Base-by-base conservation (phyloP, 2,888 invertebrate species). In the Noctua comes region DNA sequence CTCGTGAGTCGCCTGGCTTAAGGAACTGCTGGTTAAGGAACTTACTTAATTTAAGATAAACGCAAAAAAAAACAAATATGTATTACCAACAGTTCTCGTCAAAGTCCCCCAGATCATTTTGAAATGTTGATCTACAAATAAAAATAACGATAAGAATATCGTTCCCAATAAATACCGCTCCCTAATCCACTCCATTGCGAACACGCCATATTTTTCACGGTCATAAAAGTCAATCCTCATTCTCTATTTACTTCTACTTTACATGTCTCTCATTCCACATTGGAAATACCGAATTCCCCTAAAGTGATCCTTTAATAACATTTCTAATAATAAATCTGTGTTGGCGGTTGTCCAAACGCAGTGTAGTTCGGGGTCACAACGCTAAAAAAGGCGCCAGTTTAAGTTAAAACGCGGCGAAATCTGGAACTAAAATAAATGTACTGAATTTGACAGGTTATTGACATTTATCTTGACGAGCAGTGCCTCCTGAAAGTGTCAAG, bases 281-380 rank as follows among this genome's bases (percentile, higher is more conserved):
- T 86, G 40, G 36, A 76, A 79, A 84, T 73, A 77, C 74, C 65
- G 72, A 80, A 88, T 80, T 83, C 87, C 83, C 85, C 82, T 68
- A 77, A 86, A 86, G 73, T 43, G 78, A 86, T 88, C 88, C 89
- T 87, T 84, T 86, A 81, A 87, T 87, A 84, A 79, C 76, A 69
- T 71, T 62, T 81, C 86, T 89, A 89, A 75, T 80, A 78, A 87
- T 89, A 89, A 76, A 70, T 77, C 48, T n/a, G 43, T 64, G 57
- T 70, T 88, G 88, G 88, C 89, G 46, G 36, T 2, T 43, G 31
- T 76, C 88, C 88, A 86, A 83, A 59, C 68, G 81, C 87, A 82
- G 75, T 78, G 73, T 73, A 83, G 79, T 88, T 88, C 82, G 86
- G 89, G 89, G 89, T 88, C 84, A 84, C 69, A 68, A 59, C 36